phyloP scores from a whole-genome alignment of 2,113 vertebrate genomes.

The Ranitomeya variabilis region DNA sequence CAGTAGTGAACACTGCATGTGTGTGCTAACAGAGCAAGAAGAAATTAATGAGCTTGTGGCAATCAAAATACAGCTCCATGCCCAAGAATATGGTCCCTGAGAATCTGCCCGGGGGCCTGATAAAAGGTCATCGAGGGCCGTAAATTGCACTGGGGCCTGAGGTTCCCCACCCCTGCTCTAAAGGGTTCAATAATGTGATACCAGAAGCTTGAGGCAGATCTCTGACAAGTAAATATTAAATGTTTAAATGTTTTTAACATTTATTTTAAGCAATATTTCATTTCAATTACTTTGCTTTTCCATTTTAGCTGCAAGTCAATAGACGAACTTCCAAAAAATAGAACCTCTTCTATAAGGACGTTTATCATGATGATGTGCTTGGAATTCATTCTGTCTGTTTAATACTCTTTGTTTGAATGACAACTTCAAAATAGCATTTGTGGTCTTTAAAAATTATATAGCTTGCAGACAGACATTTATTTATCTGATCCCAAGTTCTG shows the following conservation, averaged over 20 bases:
- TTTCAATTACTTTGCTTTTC: constrained; percentile 18
- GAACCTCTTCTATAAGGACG: constrained; percentile 5
- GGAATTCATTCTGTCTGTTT: constrained; percentile 33
- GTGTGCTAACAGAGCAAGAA: too few species aligned
- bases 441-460: constrained; percentile 33
- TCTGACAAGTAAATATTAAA: constrained; percentile 5
- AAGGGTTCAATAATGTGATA: not conserved
- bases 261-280: constrained; percentile 4
- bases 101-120: too few species aligned
- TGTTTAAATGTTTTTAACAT: constrained; percentile 1
- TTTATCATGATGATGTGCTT: constrained; percentile 30
- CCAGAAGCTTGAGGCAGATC: not conserved
- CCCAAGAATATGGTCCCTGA: too few species aligned
- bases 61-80: too few species aligned
- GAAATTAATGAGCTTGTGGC: too few species aligned
- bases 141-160: too few species aligned
- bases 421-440: constrained; percentile 26
- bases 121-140: too few species aligned
- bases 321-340: constrained; percentile 18
- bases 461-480: constrained; percentile 49
- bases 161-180: too few species aligned
- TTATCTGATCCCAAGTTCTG: constrained; percentile 44
- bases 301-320: constrained; percentile 30
- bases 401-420: constrained; percentile 43
- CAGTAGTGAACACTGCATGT: too few species aligned